Base-by-base conservation (phyloP, 64 coral and sea anemone species). In the Catalaphyllia jardinei region DNA sequence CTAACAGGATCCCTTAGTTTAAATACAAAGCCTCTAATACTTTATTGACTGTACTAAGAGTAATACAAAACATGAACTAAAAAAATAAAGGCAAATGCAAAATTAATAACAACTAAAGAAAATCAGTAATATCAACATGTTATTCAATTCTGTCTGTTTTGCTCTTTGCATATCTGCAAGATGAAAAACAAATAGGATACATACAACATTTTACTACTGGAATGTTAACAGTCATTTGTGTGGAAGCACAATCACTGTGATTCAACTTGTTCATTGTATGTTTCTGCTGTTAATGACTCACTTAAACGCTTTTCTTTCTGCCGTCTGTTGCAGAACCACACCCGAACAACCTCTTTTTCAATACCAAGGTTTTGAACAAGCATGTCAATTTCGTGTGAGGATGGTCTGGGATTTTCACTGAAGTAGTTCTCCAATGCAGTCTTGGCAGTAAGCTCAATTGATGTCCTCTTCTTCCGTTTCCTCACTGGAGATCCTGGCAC, bases 281-380 rank as follows among this genome's bases (percentile, higher is more conserved):
- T 22, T 69, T 69, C 22, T 69, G 22, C 24, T 0, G 65, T n/a
- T 24, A n/a, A 2, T n/a, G 65, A 24, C 25, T 24, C 65, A 69
- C 4, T 69, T 25, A 80, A 29, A 9, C 93, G 79, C 62, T 87
- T 76, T 28, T 94, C 93, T 79, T 94, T 94, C 77, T 94, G 93
- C 22, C 93, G 72, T 57, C 93, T 83, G 75, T 94, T 94, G 28
- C 93, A 94, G 71, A 94, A 94, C 93, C 93, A 94, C 46, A 94
- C 93, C 20, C 93, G 72, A 29, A 94, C 72, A 20, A 94, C 93
- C 71, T 94, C 93, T n/a, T 86, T 94, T 4, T 94, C 93, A 29
- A 94, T 72, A 27, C 60, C 57, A n/a, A 94, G 88, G 61, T 61
- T 74, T 67, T 90, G 88, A 8, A 88, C 88, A 18, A 94, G 73